Conservation (phyloP, 1,140 invertebrate genomes). For the Scaptomyza graminum region DNA sequence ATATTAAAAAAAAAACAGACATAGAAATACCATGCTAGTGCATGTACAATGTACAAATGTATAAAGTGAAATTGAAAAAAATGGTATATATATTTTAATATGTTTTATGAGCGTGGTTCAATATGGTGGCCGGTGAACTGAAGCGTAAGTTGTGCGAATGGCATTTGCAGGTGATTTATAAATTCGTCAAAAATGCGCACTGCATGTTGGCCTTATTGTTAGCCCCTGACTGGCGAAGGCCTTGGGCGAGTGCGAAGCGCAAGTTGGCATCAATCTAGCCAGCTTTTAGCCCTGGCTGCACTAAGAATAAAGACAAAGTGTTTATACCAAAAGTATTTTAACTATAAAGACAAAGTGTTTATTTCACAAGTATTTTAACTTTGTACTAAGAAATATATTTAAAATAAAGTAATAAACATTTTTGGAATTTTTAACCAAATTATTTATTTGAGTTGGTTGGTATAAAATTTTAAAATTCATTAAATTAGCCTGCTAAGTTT, state of each 20-base stretch:
- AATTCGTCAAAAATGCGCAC: conserved; percentile 65
- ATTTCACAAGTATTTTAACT: no score
- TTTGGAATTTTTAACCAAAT: no score
- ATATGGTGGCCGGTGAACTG: conserved; percentile 33
- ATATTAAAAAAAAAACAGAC: conserved; percentile 12
- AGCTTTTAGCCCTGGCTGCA: no score
- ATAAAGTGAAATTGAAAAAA: conserved; percentile 10
- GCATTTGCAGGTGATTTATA: conserved; percentile 63
- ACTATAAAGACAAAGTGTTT: no score
- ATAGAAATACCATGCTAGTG: conserved; percentile 33
- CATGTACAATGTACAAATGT: conserved; percentile 5
- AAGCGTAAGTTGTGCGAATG: conserved; percentile 42
- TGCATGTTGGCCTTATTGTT: conserved; percentile 37
- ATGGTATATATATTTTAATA: conserved; percentile 58
- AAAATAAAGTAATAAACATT: no score
- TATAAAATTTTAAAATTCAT: no score
- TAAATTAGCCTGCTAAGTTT: no score
- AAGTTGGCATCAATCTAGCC: conserved; percentile 1
- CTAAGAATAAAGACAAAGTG: no score
- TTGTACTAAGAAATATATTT: no score
- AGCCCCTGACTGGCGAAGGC: background rate
- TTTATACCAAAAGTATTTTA: no score
- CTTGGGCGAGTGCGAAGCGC: background rate
- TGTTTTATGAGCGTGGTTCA: conserved; percentile 54
- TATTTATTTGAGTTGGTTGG: no score